A percentile compares a stretch with the other conserved stretches of the same genome.
These are phyloP conservation scores for Larimichthys crocea DNA, from an alignment of 2,113 vertebrate species.

Conservation along the genomic window DNA sequence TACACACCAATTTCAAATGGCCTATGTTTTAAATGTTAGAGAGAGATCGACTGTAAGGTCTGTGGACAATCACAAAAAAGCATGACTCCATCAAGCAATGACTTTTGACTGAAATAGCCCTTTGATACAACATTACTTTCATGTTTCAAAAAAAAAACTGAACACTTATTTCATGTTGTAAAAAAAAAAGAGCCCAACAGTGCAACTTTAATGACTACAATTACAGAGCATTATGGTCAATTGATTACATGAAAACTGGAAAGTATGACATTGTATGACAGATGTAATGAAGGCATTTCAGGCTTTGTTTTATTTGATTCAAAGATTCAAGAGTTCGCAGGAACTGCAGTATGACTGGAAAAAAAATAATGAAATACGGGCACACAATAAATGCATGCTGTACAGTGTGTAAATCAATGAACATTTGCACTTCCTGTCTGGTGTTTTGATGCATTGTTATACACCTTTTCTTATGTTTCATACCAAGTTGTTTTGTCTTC, in stretches of 20 bases:
- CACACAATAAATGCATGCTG: neutral
- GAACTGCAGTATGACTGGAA: neutral
- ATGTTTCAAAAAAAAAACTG: neutral
- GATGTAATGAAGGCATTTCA: neutral
- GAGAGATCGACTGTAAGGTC: no score
- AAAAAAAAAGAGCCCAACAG: no score
- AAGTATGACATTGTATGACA: neutral
- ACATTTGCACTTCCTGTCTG: neutral
- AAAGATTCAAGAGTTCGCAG: no score
- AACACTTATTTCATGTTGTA: neutral
- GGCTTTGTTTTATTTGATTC: neutral
- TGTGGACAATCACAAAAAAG: neutral
- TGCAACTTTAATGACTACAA: neutral
- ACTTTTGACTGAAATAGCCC: neutral
- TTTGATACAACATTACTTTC: neutral
- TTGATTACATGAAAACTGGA: neutral
- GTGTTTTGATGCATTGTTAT: neutral
- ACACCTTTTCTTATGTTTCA: neutral
- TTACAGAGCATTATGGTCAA: neutral
- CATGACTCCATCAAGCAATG: neutral
- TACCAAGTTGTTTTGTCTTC: neutral
- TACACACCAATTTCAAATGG: slow-evolving; percentile 42
- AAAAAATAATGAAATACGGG: neutral
- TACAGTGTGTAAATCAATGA: neutral
- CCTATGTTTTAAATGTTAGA: slow-evolving; percentile 6